These are phyloP conservation scores for Naja naja DNA, from an alignment of 2,113 vertebrate species.

Conservation along the genomic window DNA sequence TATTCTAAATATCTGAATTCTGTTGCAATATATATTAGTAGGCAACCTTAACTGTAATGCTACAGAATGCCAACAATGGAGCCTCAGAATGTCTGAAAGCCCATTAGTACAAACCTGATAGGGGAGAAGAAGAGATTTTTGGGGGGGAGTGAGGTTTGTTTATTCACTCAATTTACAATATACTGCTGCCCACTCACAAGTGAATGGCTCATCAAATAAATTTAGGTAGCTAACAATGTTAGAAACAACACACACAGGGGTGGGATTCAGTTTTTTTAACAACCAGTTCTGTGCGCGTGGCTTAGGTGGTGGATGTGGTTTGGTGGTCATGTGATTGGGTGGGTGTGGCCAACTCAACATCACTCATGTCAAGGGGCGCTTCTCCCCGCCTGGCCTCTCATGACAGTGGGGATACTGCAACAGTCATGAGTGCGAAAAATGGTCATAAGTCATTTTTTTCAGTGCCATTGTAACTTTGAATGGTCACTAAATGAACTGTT, in stretches of 20 bases:
- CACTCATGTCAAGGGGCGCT: too few species aligned
- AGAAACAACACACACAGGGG: neutral
- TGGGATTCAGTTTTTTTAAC: too few species aligned
- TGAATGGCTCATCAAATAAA: neutral
- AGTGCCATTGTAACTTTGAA: too few species aligned
- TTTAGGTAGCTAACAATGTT: neutral
- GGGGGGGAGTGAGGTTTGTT: neutral
- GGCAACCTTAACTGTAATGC: neutral
- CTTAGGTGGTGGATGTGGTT: too few species aligned
- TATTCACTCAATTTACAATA: neutral
- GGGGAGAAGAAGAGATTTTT: neutral
- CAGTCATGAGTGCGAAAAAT: too few species aligned
- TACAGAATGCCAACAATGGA: neutral
- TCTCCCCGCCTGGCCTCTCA: too few species aligned
- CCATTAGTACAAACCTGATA: neutral
- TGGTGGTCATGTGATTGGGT: too few species aligned
- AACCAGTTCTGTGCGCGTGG: too few species aligned
- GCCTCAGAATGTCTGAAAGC: neutral
- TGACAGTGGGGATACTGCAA: too few species aligned
- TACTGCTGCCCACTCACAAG: neutral
- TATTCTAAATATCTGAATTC: neutral
- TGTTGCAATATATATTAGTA: neutral
- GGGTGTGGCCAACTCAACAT: too few species aligned
- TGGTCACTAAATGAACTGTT: too few species aligned
- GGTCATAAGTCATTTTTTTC: too few species aligned